Evolutionary conservation across 2,888 invertebrate species (phyloP).

Genomic region (Pyrochroa serraticornis): DNA sequence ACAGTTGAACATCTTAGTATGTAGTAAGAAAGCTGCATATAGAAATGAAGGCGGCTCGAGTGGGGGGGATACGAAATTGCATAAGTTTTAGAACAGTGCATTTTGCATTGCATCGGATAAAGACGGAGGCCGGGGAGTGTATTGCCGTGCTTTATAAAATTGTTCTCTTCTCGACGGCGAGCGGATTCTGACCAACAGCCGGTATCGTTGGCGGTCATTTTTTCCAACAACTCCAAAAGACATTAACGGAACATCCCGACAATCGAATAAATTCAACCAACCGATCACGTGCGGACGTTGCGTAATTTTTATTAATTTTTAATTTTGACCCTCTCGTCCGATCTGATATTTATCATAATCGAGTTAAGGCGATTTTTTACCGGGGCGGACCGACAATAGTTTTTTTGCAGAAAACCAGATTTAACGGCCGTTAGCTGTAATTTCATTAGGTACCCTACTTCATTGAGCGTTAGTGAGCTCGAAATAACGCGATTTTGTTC

Average conservation of each 20-base stretch:
- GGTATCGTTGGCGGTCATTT: no score
- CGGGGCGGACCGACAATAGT: no score
- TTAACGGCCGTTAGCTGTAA: no score
- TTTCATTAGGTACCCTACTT: no score
- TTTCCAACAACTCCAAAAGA: no score
- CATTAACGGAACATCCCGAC: no score
- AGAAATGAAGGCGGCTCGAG: constrained; percentile 45
- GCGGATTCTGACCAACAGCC: neutral
- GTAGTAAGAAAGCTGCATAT: constrained; percentile 49
- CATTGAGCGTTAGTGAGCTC: no score
- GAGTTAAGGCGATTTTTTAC: no score
- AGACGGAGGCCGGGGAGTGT: constrained; percentile 19
- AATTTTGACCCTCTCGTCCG: no score
- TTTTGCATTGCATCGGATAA: constrained; percentile 34
- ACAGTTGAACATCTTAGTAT: constrained; percentile 56
- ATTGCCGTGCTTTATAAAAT: neutral
- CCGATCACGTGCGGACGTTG: constrained; percentile 10
- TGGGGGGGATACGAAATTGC: constrained; percentile 42
- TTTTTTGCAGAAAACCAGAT: no score
- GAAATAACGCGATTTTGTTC: no score
- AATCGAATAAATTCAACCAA: constrained; percentile 8
- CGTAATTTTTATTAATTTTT: constrained; percentile 8
- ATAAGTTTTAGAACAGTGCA: constrained; percentile 41
- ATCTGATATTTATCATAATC: no score
- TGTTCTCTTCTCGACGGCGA: neutral